Evolutionary conservation across 2,888 invertebrate genomes (phyloP).

Genomic region (Meteorus cinctellus): DNA sequence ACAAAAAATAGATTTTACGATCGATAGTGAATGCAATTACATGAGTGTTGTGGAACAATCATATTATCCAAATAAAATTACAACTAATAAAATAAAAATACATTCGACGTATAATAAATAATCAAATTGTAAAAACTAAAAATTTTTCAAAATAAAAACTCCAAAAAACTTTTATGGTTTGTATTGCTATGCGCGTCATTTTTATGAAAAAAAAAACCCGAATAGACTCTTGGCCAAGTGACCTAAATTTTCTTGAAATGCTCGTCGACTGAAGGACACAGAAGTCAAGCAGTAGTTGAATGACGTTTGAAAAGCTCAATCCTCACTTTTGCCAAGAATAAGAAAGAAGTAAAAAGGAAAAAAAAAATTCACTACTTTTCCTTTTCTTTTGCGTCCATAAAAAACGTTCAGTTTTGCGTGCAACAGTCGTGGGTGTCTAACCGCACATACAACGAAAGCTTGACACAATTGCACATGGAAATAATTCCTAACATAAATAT

Average conservation of each 20-base stretch:
- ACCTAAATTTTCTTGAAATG: conserved; percentile 38
- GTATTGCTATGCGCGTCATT: conserved; percentile 25
- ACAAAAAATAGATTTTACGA: conserved; percentile 4
- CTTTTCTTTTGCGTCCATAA: background rate
- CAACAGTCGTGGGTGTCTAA: too few species aligned
- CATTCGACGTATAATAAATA: background rate
- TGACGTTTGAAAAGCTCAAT: conserved; percentile 32
- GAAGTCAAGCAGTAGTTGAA: conserved; percentile 23
- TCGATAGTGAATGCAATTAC: background rate
- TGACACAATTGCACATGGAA: background rate
- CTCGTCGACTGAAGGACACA: conserved; percentile 30
- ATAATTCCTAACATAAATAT: background rate
- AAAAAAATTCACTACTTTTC: background rate
- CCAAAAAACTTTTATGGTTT: background rate
- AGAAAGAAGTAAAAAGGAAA: background rate
- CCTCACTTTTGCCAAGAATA: conserved; percentile 32
- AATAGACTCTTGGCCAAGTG: conserved; percentile 44
- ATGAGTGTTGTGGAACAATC: background rate
- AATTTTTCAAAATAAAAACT: background rate
- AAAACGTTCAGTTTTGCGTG: background rate
- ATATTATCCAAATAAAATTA: too few species aligned
- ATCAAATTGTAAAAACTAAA: background rate
- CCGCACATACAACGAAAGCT: too few species aligned
- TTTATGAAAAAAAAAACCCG: conserved; percentile 26
- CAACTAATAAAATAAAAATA: background rate